A percentile compares a stretch with the other conserved stretches of the same genome.
Conservation (phyloP, 2,113 vertebrate species). For the Mohoua ochrocephala region DNA sequence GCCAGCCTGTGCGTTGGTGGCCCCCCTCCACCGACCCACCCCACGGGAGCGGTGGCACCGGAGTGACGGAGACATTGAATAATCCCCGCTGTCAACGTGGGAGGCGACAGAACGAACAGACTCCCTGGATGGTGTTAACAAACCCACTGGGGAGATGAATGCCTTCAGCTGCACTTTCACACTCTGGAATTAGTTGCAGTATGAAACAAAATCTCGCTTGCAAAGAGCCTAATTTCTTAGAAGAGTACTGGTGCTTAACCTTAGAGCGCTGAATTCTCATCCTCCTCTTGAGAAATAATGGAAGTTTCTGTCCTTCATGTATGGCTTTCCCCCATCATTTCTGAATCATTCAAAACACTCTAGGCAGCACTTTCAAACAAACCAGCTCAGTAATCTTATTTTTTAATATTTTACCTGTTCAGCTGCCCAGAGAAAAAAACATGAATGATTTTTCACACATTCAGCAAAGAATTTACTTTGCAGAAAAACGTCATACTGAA, state of each 20-base stretch:
- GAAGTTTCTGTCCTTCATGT: background rate
- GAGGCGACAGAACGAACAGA: background rate
- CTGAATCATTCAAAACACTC: background rate
- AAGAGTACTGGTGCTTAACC: background rate
- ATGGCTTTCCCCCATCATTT: background rate
- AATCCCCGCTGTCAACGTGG: slow-evolving; percentile 40
- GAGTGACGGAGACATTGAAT: slow-evolving; percentile 30
- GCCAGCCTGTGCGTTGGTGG: background rate
- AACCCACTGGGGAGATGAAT: slow-evolving; percentile 10
- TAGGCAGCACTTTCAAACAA: background rate
- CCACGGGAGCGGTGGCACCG: background rate
- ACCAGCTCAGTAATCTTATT: background rate
- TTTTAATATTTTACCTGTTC: background rate
- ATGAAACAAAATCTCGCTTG: background rate
- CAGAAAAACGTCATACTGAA: background rate
- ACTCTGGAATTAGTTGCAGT: background rate
- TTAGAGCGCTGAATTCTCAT: background rate
- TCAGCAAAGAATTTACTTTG: background rate
- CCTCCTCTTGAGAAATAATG: background rate
- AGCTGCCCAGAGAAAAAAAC: background rate
- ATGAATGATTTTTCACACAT: background rate
- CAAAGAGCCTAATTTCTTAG: background rate
- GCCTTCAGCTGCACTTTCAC: slow-evolving; percentile 40
- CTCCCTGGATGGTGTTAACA: slow-evolving; percentile 4
- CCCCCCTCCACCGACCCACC: slow-evolving; percentile 32